phyloP scores from a whole-genome alignment of 2,797 vertebrate species.

The Bradypodion pumilum region DNA sequence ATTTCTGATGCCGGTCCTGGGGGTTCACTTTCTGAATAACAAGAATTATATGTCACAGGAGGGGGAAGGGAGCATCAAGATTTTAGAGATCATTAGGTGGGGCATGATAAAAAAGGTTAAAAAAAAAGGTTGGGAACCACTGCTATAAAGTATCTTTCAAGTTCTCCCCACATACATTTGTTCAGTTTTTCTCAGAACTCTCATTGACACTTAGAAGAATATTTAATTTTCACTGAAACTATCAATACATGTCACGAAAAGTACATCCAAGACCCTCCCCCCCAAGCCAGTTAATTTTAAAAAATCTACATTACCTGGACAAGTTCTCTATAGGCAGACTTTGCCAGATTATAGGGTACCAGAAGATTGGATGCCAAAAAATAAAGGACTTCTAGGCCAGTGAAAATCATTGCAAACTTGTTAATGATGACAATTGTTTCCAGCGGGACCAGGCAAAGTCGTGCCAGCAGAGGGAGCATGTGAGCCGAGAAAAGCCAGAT shows the following conservation, averaged over 20 bases:
- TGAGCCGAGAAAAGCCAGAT: conserved; percentile 99
- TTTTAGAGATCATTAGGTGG: too few species aligned
- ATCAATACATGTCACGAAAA: neutral
- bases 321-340: conserved; percentile 94
- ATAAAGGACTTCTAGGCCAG: conserved; percentile 96
- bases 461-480: conserved; percentile 94
- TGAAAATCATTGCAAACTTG: conserved; percentile 98
- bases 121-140: too few species aligned
- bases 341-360: conserved; percentile 96
- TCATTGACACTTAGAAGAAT: neutral
- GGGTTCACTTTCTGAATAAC: too few species aligned
- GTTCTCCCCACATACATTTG: too few species aligned
- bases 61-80: too few species aligned
- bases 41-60: too few species aligned
- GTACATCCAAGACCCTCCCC: neutral
- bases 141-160: too few species aligned
- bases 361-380: conserved; percentile 95
- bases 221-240: neutral
- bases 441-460: conserved; percentile 94
- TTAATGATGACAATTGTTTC: conserved; percentile 98
- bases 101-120: too few species aligned
- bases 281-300: neutral
- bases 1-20: too few species aligned
- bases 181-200: neutral
- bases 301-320: conserved; percentile 84